Evolutionary conservation across 2,888 invertebrate genomes (phyloP).

Genomic region (Tiphia femorata): DNA sequence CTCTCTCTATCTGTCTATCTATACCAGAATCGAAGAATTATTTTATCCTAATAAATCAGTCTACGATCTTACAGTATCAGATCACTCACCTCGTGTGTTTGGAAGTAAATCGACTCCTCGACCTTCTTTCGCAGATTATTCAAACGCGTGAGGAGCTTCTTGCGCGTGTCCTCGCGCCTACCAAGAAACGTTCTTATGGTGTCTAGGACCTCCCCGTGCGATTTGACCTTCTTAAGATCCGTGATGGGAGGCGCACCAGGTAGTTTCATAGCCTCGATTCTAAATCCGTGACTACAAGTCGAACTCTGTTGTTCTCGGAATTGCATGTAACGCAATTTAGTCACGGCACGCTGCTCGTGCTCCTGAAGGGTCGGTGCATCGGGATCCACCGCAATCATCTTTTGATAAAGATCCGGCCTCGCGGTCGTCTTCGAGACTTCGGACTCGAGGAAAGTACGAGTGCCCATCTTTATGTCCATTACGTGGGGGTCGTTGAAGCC

Average conservation of each 20-base stretch:
- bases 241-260: constrained; percentile 86
- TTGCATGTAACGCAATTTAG: constrained; percentile 97
- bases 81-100: constrained; percentile 82
- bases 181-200: constrained; percentile 84
- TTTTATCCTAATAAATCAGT: constrained; percentile 1
- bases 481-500: constrained; percentile 93
- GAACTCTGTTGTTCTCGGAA: constrained; percentile 95
- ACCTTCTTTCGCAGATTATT: constrained; percentile 83
- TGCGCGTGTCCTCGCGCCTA: constrained; percentile 75
- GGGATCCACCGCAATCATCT: constrained; percentile 94
- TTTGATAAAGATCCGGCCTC: constrained; percentile 90
- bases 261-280: constrained; percentile 95
- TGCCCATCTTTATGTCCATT: constrained; percentile 98
- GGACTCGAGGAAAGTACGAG: constrained; percentile 93
- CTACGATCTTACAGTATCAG: background rate
- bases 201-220: constrained; percentile 79
- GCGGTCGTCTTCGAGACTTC: constrained; percentile 92
- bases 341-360: constrained; percentile 84
- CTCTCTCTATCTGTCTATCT: no score
- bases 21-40: no score
- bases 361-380: constrained; percentile 88
- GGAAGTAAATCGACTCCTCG: constrained; percentile 88
- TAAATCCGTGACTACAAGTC: constrained; percentile 91
- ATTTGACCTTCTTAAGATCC: constrained; percentile 89
- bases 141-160: constrained; percentile 80